Percentiles rank a stretch among this genome's conserved stretches.
These are phyloP conservation scores for Sylvilagus floridanus DNA, from an alignment of 2,797 vertebrate species.

Conservation along the genomic window DNA sequence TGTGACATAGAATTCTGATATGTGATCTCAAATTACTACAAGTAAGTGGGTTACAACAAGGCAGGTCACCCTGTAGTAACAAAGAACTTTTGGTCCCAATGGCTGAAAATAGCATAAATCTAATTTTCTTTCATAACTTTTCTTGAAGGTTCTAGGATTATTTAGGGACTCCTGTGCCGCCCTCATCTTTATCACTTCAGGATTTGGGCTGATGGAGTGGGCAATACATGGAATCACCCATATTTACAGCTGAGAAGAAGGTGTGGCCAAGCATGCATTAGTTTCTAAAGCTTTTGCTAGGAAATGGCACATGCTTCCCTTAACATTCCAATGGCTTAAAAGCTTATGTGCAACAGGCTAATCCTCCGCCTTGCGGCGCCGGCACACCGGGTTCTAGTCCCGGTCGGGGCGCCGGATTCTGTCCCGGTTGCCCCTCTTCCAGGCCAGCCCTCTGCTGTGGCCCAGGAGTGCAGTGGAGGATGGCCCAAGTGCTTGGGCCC, in stretches of 20 bases:
- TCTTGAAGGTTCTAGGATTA: not conserved
- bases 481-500: no score
- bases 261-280: not conserved
- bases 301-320: not conserved
- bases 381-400: no score
- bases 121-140: not conserved
- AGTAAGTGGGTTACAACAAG: not conserved
- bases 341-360: not conserved
- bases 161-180: not conserved
- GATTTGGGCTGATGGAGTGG: not conserved
- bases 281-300: not conserved
- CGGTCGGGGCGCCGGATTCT: no score
- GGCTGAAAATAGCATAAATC: not conserved
- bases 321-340: not conserved
- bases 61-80: not conserved
- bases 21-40: not conserved
- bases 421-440: no score
- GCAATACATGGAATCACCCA: not conserved
- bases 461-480: no score
- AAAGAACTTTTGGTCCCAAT: not conserved
- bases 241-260: not conserved
- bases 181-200: not conserved
- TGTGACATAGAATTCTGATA: not conserved
- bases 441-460: no score
- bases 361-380: no score